Evolutionary conservation across 2,113 vertebrate species (phyloP), one percentile per base, ranked within the genome.

Genomic region (Romanogobio albipinnatus): DNA sequence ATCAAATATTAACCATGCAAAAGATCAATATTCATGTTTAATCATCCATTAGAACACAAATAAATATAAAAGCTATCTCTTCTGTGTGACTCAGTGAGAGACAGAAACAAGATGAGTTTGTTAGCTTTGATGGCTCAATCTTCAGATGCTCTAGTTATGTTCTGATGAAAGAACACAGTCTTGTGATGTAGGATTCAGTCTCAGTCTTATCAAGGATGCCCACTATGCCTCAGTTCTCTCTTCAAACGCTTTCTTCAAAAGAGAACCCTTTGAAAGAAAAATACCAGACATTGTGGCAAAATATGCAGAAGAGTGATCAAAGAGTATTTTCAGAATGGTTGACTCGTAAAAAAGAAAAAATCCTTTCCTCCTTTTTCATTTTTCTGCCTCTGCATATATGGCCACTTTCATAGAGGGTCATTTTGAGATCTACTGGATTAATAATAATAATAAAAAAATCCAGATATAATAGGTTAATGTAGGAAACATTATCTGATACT

Each of bases 261-360:
- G 82, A 86, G 58, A 33, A 75, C 39, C 33, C 61, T 85, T 74
- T 77, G 73, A 74, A 84, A 74, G 43, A 58, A 71, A 85, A 84
- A 85, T 73, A 73, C 68, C 75, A 36, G 56, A 24, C 85, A 24
- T 86, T 53, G 74, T 83, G n/a, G 43, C 56, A 76, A 82, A 58
- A 77, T 76, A 83, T 33, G 39, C 75, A 76, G 85, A 79, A 81
- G 75, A 87, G 45, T 79, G 88, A 87, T 87, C 88, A 89, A 87
- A 87, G 83, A 74, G 47, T 53, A 61, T 39, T 79, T 73, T 79
- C 24, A 8, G 43, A 71, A 76, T 45, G 36, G 22, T 36, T n/a
- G 66, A 53, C 56, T 33, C 11, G 4, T 49, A 39, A 11, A 9
- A 73, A 74, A 14, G 33, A 66, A 64, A 61, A 2, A 1, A 6